Evolutionary conservation across 2,888 invertebrate species (phyloP).

Genomic region (Agrotis puta): DNA sequence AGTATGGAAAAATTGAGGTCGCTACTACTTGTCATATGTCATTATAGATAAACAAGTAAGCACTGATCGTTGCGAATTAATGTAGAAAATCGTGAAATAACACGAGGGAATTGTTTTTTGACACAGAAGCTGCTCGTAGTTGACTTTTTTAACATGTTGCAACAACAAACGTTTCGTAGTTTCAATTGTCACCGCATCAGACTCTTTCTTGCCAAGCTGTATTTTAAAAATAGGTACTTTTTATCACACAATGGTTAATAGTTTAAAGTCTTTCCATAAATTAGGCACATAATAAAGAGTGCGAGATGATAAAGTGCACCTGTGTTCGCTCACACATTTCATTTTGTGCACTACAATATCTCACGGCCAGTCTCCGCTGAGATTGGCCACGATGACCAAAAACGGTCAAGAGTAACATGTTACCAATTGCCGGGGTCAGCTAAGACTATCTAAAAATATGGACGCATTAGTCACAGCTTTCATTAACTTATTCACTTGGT

Average conservation of each 20-base stretch:
- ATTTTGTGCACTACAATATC: background rate
- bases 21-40: too few species aligned
- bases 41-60: too few species aligned
- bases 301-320: background rate
- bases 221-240: background rate
- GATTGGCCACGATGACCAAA: slow-evolving; percentile 2
- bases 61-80: too few species aligned
- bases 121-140: too few species aligned
- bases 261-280: background rate
- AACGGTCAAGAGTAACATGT: background rate
- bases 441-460: slow-evolving; percentile 81
- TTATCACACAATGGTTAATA: background rate
- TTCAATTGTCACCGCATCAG: too few species aligned
- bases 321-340: background rate
- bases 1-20: too few species aligned
- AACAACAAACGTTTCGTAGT: too few species aligned
- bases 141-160: too few species aligned
- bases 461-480: slow-evolving; percentile 81
- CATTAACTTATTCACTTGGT: slow-evolving; percentile 79
- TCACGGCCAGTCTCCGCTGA: background rate
- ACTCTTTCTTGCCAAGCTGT: too few species aligned
- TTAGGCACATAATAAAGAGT: background rate
- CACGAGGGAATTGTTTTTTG: too few species aligned
- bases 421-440: slow-evolving; percentile 71
- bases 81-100: too few species aligned